phyloP scores from a whole-genome alignment of 2,888 invertebrate genomes.

The Petrolisthes manimaculis region DNA sequence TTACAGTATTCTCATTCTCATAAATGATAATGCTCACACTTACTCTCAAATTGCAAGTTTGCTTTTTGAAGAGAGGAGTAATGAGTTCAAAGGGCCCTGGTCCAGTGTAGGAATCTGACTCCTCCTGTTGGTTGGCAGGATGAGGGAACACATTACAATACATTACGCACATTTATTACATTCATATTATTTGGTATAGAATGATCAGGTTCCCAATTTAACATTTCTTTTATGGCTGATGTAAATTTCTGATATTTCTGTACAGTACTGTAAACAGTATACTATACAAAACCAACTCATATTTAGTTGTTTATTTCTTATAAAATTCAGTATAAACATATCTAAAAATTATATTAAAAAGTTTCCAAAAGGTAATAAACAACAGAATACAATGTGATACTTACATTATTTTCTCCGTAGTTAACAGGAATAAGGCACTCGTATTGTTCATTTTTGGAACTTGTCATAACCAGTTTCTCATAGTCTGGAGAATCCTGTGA shows the following conservation, averaged over 20 bases:
- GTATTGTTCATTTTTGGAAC: constrained; percentile 85
- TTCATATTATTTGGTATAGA: no score
- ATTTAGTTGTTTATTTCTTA: no score
- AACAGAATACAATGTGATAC: constrained; percentile 30
- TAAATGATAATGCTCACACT: constrained; percentile 13
- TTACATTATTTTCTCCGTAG: constrained; percentile 68
- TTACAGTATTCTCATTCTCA: background rate
- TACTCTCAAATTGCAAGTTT: constrained; percentile 51
- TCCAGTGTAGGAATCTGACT: constrained; percentile 78
- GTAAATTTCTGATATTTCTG: no score
- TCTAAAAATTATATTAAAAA: no score
- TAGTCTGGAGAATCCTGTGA: constrained; percentile 66
- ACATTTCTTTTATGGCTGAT: no score
- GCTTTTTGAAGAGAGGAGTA: constrained; percentile 50
- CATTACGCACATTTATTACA: no score
- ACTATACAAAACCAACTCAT: no score
- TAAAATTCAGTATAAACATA: no score
- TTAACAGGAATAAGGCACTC: constrained; percentile 84
- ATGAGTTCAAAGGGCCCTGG: constrained; percentile 79
- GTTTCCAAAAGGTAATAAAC: no score
- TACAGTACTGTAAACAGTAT: no score
- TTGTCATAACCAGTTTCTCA: constrained; percentile 79
- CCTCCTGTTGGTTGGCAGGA: constrained; percentile 68
- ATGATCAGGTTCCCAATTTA: no score
- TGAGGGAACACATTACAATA: no score